Evolutionary conservation across 2,113 vertebrate genomes (phyloP), one percentile per base, ranked within the genome.

Genomic region (Polypterus bichir): DNA sequence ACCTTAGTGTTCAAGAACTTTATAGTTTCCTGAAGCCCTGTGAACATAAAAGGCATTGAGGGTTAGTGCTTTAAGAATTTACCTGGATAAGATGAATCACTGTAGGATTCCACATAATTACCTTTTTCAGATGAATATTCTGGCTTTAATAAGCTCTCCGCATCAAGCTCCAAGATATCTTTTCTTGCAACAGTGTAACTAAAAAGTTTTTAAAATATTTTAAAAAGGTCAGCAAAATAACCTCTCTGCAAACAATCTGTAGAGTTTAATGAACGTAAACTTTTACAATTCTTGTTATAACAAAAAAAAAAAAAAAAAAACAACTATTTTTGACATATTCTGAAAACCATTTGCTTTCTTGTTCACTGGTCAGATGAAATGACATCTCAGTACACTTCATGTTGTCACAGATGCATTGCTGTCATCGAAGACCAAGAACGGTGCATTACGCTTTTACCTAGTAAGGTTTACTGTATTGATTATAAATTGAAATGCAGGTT

Each of bases 101-200:
- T 27, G 2, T 1, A 27, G 3, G 3, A 44, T 44, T 9, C 59
- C 70, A 9, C 59, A 10, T 59, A 59, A 64, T 86, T 88, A 97
- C 96, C 94, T 88, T 75, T 92, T 66, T 82, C 90, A 66, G 71
- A 66, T 54, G 81, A 78, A 51, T 81, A 73, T 47, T 98, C 92
- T 0, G 84, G 70, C 69, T 88, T 91, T 69, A 81, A 74, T 61
- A 86, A 61, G 69, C 54, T 83, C 69, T 85, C 70, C 70, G 80
- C 54, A 68, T 81, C 87, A 56, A 96, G 61, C 48, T 88, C 79
- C 59, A 89, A 85, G 73, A 92, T 72, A 54, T 97, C 89, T 81
- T 87, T 93, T 74, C 93, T 91, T 62, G 86, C 75, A 72, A 95
- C 81, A 0, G 89, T 91, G 67, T 85, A 86, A 79, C 95, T 97